These are phyloP conservation scores for Jordanella pulchra DNA, from an alignment of 2,797 vertebrate species.

Conservation along the genomic window DNA sequence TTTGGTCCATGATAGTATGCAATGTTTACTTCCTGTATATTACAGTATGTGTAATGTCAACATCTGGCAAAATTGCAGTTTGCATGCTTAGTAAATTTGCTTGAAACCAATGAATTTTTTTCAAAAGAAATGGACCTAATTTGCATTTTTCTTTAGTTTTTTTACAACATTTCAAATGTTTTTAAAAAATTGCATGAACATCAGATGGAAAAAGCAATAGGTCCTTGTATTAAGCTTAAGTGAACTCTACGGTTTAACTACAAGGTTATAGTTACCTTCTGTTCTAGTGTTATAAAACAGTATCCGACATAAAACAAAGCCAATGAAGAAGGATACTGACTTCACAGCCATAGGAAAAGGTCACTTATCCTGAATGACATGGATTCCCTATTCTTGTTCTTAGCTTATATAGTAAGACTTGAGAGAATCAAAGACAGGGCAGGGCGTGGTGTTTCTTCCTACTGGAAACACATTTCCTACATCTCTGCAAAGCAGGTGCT, in stretches of 20 bases:
- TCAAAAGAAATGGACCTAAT: no score
- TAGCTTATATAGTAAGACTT: constrained; percentile 23
- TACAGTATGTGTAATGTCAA: no score
- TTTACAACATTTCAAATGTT: no score
- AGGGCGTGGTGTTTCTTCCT: constrained; percentile 50
- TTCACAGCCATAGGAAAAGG: background rate
- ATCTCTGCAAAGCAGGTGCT: constrained; percentile 49
- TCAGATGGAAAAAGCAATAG: no score
- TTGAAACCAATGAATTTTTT: no score
- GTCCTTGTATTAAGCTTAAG: no score
- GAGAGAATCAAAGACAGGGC: background rate
- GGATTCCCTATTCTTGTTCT: constrained; percentile 47
- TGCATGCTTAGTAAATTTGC: no score
- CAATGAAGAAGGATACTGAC: background rate
- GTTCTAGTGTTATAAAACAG: constrained; percentile 12
- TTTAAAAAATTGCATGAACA: no score
- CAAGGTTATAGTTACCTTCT: constrained; percentile 41
- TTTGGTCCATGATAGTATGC: no score
- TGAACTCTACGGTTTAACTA: constrained; percentile 21
- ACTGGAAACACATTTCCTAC: constrained; percentile 60
- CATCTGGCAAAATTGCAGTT: no score
- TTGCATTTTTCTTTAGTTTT: no score
- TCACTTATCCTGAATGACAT: constrained; percentile 29
- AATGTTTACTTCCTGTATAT: no score
- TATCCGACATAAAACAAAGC: constrained; percentile 15